These are phyloP conservation scores for Hippopotamus amphibius DNA, from an alignment of 2,113 vertebrate genomes.

Conservation along the genomic window DNA sequence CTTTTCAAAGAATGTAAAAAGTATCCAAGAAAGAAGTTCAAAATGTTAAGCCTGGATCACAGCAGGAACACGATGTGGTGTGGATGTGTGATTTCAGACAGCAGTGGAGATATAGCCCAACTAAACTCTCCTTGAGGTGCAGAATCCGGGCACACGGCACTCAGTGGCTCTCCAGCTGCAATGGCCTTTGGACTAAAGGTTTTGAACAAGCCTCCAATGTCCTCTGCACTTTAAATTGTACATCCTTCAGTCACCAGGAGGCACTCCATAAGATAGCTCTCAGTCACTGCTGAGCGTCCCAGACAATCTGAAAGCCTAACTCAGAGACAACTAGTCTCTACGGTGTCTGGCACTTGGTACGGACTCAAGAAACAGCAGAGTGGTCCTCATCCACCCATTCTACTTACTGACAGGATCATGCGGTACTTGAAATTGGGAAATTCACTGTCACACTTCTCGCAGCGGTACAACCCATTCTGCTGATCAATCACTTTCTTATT, in stretches of 20 bases:
- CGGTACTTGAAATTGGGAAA: conserved; percentile 99
- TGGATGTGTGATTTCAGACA: neutral
- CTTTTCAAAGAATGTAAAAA: conserved; percentile 23
- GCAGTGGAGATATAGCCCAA: neutral
- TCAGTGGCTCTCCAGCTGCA: neutral
- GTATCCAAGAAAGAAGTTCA: neutral
- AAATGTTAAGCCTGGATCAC: neutral
- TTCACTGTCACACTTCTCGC: conserved; percentile 97
- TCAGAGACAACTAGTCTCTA: neutral
- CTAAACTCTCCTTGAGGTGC: neutral
- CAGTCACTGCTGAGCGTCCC: neutral
- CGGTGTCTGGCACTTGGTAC: neutral
- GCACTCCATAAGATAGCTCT: neutral
- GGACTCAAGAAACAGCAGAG: neutral
- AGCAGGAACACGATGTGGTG: neutral
- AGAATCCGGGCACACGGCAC: neutral
- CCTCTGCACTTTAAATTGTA: neutral
- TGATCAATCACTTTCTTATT: conserved; percentile 99
- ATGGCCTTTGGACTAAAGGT: neutral
- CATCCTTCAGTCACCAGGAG: neutral
- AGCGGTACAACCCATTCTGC: conserved; percentile 96
- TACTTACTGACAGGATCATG: conserved; percentile 96
- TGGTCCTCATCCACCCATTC: neutral
- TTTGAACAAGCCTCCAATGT: neutral
- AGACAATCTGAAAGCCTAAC: neutral